These are phyloP conservation scores for Microplitis manilae DNA, from an alignment of 2,888 invertebrate genomes.

Conservation along the genomic window DNA sequence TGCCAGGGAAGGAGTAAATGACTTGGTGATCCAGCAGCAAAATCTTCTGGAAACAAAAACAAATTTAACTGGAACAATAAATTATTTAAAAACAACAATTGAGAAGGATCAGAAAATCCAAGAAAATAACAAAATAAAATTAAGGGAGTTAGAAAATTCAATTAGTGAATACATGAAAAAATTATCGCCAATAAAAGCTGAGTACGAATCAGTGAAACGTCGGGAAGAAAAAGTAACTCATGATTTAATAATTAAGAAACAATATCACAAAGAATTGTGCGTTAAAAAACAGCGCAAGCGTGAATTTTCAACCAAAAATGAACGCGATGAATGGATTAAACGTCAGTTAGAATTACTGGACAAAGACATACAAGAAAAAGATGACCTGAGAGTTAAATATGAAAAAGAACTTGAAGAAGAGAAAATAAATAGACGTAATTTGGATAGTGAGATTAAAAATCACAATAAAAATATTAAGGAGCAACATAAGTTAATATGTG, in stretches of 20 bases:
- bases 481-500: background rate
- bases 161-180: background rate
- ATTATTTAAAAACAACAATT: too few relatives aligned
- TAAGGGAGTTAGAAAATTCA: background rate
- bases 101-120: too few relatives aligned
- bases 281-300: background rate
- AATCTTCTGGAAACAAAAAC: too few relatives aligned
- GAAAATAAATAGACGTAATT: background rate
- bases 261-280: background rate
- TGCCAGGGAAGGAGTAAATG: too few relatives aligned
- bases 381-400: background rate
- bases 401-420: background rate
- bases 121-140: too few relatives aligned
- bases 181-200: background rate
- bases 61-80: too few relatives aligned
- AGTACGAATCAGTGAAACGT: background rate
- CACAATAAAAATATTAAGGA: background rate
- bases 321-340: background rate
- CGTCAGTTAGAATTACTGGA: background rate
- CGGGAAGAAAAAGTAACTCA: background rate
- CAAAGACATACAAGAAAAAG: background rate
- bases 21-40: too few relatives aligned
- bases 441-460: background rate
- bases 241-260: background rate
- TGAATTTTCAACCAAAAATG: background rate